phyloP scores from a whole-genome alignment of 2,113 vertebrate genomes.

The Neogobius melanostomus region DNA sequence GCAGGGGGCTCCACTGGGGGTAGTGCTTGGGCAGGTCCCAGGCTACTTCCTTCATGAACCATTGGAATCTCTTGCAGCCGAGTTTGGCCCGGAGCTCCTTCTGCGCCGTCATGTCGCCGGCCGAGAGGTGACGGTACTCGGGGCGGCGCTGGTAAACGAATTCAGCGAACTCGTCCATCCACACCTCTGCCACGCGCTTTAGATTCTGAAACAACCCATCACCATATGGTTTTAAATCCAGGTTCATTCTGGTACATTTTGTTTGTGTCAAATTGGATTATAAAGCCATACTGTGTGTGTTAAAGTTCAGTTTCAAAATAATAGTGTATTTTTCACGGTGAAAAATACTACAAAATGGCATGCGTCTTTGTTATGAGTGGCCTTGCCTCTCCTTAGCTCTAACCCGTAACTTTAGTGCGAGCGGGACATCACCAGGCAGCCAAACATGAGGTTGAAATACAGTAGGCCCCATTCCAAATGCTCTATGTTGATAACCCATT shows the following conservation, averaged over 20 bases:
- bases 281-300: too few species aligned
- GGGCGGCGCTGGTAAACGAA: conserved; percentile 94
- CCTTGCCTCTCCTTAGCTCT: too few species aligned
- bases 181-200: conserved; percentile 95
- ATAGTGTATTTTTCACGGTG: too few species aligned
- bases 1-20: conserved; percentile 92
- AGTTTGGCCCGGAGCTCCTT: conserved; percentile 87
- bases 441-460: too few species aligned
- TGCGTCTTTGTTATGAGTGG: too few species aligned
- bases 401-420: too few species aligned
- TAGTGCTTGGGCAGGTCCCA: conserved; percentile 97
- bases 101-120: conserved; percentile 86
- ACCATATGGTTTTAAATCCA: neutral
- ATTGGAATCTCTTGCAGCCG: conserved; percentile 90
- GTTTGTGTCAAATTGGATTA: neutral
- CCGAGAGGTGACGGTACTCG: conserved; percentile 93
- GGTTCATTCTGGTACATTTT: neutral
- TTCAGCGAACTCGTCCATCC: conserved; percentile 97
- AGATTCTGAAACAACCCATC: conserved; percentile 81
- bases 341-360: too few species aligned
- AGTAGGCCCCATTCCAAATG: too few species aligned
- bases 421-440: too few species aligned
- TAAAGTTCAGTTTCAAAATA: too few species aligned
- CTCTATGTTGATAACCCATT: too few species aligned
- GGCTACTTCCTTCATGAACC: conserved; percentile 96